Evolutionary conservation across 2,888 invertebrate species (phyloP).

Genomic region (Scaptomyza cyrtandrae): DNA sequence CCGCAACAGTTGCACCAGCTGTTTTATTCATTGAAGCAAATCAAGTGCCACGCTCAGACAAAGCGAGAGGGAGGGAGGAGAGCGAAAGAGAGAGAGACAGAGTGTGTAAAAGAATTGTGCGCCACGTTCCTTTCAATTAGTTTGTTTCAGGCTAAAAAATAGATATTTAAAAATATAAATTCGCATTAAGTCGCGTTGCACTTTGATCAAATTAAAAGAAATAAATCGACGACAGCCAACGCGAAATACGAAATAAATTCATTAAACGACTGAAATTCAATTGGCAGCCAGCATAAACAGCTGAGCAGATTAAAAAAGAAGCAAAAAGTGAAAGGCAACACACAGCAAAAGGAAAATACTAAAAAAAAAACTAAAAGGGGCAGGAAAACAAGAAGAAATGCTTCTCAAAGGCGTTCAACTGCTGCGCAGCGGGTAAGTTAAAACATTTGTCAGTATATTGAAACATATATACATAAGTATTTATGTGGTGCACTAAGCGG

Average conservation of each 20-base stretch:
- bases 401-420: conserved; percentile 72
- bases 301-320: conserved; percentile 14
- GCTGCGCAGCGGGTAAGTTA: conserved; percentile 67
- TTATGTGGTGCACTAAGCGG: conserved; percentile 29
- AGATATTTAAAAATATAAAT: conserved; percentile 62
- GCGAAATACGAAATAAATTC: conserved; percentile 63
- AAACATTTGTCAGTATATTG: not conserved
- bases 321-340: conserved; percentile 65
- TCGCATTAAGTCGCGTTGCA: conserved; percentile 57
- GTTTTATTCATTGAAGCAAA: conserved; percentile 61
- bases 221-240: conserved; percentile 3
- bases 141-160: conserved; percentile 20
- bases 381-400: conserved; percentile 46
- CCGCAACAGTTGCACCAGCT: conserved; percentile 29
- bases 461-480: not conserved
- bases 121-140: conserved; percentile 44
- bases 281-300: conserved; percentile 52
- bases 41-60: conserved; percentile 65
- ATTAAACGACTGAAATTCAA: conserved; percentile 57
- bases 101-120: not conserved
- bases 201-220: conserved; percentile 50
- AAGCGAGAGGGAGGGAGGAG: not conserved
- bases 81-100: not conserved
- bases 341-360: conserved; percentile 21
- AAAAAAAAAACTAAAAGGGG: not conserved